These are phyloP conservation scores for Caenorhabditis japonica DNA, from an alignment of 2,888 invertebrate genomes.

Conservation along the genomic window DNA sequence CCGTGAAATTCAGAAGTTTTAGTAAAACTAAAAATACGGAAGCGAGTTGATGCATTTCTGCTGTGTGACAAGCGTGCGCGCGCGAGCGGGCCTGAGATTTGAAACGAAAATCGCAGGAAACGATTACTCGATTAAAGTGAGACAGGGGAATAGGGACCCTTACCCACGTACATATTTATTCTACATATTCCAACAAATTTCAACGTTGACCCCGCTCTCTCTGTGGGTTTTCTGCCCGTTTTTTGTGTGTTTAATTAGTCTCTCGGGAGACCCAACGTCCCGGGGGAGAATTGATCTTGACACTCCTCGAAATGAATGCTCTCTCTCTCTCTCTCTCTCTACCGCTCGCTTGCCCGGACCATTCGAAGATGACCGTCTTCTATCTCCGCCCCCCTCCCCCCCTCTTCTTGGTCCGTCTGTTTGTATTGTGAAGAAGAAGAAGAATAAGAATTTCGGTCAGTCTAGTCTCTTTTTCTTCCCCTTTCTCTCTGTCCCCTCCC, in stretches of 20 bases:
- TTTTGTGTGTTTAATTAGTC: too few species aligned
- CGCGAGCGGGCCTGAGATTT: conserved; percentile 11
- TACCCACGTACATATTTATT: not conserved
- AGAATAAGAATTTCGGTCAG: not conserved
- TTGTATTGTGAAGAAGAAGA: not conserved
- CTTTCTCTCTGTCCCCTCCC: not conserved
- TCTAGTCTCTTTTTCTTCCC: not conserved
- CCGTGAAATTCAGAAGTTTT: conserved; percentile 22
- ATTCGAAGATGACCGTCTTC: too few species aligned
- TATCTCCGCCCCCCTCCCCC: too few species aligned
- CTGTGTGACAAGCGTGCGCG: conserved; percentile 25
- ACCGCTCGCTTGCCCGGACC: too few species aligned
- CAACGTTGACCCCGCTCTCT: not conserved
- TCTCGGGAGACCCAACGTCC: too few species aligned
- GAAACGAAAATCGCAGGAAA: conserved; percentile 58
- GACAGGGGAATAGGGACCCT: conserved; percentile 13
- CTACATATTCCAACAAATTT: not conserved
- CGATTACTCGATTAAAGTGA: conserved; percentile 57
- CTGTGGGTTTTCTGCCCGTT: too few species aligned
- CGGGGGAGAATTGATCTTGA: too few species aligned
- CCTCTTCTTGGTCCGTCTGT: too few species aligned
- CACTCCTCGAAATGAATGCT: conserved; percentile 4
- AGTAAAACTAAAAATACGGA: conserved; percentile 50
- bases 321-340: not conserved
- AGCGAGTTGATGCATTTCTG: conserved; percentile 12